Conservation (phyloP, 37 sponge, comb jelly and placozoan species). For the Cladorhizidae sp. region DNA sequence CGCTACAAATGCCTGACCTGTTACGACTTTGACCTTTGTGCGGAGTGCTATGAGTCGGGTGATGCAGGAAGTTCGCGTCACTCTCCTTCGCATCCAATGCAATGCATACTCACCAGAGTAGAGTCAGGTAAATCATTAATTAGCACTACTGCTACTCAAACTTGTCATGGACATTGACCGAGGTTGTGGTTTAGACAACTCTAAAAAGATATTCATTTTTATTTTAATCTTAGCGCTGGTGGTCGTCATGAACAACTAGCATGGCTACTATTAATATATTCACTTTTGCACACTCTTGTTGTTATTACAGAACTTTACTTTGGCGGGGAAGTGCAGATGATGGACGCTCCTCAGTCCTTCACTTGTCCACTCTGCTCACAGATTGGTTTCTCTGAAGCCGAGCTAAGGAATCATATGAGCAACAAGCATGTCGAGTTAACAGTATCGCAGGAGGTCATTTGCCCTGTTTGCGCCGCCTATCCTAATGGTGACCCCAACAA, state of each 20-base stretch:
- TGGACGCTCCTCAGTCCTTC: slow-evolving; percentile 79
- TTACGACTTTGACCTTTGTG: slow-evolving; percentile 94
- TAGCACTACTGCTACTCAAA: too few relatives aligned
- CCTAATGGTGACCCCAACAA: slow-evolving; percentile 84
- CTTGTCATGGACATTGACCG: too few relatives aligned
- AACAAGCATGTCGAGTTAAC: slow-evolving; percentile 63
- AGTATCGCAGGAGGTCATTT: slow-evolving; percentile 58
- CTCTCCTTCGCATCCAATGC: slow-evolving; percentile 82
- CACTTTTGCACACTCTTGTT: too few relatives aligned
- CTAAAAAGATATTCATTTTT: too few relatives aligned
- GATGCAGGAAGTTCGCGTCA: slow-evolving; percentile 75
- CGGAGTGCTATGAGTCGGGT: slow-evolving; percentile 81
- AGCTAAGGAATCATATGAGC: slow-evolving; percentile 83
- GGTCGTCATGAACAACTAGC: not conserved
- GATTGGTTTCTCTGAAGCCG: slow-evolving; percentile 81
- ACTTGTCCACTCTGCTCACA: slow-evolving; percentile 89
- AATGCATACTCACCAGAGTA: slow-evolving; percentile 90
- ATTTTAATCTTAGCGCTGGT: not conserved
- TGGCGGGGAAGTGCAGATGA: slow-evolving; percentile 75
- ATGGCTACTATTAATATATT: too few relatives aligned
- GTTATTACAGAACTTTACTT: slow-evolving; percentile 70
- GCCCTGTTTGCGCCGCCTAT: slow-evolving; percentile 89
- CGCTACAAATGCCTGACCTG: slow-evolving; percentile 94
- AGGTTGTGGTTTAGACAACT: too few relatives aligned
- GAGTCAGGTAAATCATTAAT: slow-evolving; percentile 89